Evolutionary conservation across 2,113 vertebrate genomes (phyloP).

Genomic region (Acanthisitta chloris): DNA sequence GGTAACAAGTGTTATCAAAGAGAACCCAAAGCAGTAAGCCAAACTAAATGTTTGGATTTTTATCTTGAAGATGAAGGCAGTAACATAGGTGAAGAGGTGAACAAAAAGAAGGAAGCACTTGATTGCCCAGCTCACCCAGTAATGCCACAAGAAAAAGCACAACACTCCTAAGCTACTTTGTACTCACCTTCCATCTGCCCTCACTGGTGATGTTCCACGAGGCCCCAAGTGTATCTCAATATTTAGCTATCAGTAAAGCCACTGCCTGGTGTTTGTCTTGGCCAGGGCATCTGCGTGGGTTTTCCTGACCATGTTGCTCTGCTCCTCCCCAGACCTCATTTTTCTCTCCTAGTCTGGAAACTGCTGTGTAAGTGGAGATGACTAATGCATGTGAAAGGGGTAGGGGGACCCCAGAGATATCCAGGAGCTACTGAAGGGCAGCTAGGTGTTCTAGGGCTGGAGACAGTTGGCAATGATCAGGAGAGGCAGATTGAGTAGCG

Average conservation of each 20-base stretch:
- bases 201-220: neutral
- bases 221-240: neutral
- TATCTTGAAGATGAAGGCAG: neutral
- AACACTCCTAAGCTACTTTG: neutral
- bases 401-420: neutral
- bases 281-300: neutral
- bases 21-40: neutral
- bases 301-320: neutral
- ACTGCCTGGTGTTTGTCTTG: neutral
- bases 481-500: neutral
- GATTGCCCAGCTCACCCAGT: neutral
- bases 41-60: neutral
- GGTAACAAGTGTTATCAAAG: neutral
- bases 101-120: neutral
- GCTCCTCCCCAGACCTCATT: neutral
- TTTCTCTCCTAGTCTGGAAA: neutral
- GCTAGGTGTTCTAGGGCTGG: neutral
- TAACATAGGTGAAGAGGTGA: neutral
- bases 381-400: neutral
- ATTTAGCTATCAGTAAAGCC: neutral
- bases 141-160: neutral
- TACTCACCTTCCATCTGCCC: neutral
- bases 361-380: neutral
- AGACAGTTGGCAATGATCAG: neutral
- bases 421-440: neutral